phyloP scores from a whole-genome alignment of 2,113 vertebrate species.

The Pica pica region DNA sequence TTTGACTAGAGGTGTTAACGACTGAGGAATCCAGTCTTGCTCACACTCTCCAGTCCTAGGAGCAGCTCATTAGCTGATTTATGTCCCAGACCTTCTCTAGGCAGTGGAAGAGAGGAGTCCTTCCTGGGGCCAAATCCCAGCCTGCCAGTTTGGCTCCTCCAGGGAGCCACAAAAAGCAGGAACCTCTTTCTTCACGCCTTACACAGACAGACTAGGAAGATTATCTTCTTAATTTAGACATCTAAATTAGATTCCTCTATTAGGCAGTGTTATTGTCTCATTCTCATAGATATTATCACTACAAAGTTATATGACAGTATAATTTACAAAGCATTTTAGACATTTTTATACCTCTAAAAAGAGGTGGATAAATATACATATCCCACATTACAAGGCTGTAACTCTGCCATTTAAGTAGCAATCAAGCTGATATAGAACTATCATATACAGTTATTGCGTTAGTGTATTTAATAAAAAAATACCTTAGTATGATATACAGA shows the following conservation, averaged over 20 bases:
- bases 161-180: neutral
- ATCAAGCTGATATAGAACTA: neutral
- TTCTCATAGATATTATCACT: neutral
- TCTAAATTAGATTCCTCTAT: neutral
- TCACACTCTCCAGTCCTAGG: neutral
- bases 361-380: neutral
- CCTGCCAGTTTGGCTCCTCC: neutral
- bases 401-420: neutral
- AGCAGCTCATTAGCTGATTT: neutral
- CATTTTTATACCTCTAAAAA: neutral
- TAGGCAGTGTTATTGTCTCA: neutral
- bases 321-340: neutral
- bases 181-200: neutral
- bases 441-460: neutral
- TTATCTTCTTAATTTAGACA: neutral
- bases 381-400: neutral
- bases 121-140: neutral
- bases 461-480: neutral
- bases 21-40: neutral
- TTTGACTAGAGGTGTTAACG: neutral
- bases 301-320: neutral
- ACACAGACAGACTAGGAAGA: neutral
- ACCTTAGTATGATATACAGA: neutral
- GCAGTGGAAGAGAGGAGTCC: neutral
- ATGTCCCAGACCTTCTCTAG: neutral